Base-by-base conservation (phyloP, 35 echinoderm and acorn worm species). In the Nesometra sesokonis region DNA sequence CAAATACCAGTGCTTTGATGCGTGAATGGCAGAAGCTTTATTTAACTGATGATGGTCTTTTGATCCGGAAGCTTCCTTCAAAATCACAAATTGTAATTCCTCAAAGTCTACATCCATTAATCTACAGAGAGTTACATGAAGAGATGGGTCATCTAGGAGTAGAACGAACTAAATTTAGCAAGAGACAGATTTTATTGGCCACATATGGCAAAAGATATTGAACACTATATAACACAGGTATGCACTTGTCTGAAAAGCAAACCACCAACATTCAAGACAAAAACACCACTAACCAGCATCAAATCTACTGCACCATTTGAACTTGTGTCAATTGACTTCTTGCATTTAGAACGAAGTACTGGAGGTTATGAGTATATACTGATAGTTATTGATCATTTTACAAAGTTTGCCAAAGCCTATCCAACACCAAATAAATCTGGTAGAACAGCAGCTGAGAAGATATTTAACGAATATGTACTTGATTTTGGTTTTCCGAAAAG, bases 151-250 rank as follows among this genome's bases (percentile, higher is more conserved):
- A 93, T 76, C 79, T 85, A 29, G 87, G 81, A 19, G 17, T 77
- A 19, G 82, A 90, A 13, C 84, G 35, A 85, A 82, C 85, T 89
- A 11, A 35, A 85, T 13, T 36, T 93, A n/a, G 87, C 87, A 23
- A 34, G 84, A 37, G 88, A 89, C n/a, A 32, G 88, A 38, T 90
- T 93, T 34, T 87, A 84, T 34, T 90, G 79, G 92, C 88, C 84
- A 33, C 34, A 86, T 0, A 32, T 30, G 85, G 33, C 82, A 76
- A 67, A 34, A 30, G 79, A 90, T 46, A 93, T 93, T 19, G 35
- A 84, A 11, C 32, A 90, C 19, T 87, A 84, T 46, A 37, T 78
- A 0, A 83, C 78, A 0, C 78, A 36, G 30, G 38, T 39, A 30
- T 91, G 77, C 32, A 29, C 11, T 0, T 91, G 90, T 57, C 34